phyloP scores from a whole-genome alignment of 2,113 vertebrate genomes.

The Pangasianodon hypophthalmus region DNA sequence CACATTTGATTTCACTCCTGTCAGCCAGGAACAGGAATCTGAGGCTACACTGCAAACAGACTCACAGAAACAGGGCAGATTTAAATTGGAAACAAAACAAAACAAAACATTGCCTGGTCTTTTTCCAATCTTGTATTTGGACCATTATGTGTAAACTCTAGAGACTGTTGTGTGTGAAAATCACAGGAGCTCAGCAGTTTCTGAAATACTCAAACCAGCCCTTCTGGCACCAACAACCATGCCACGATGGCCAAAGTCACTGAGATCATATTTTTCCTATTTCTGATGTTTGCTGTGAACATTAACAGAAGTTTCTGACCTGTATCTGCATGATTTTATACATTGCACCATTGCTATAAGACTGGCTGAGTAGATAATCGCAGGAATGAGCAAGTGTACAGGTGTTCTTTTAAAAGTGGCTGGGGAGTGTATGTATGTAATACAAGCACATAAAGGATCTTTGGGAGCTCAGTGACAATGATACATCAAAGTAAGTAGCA shows the following conservation, averaged over 20 bases:
- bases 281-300: background rate
- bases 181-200: background rate
- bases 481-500: background rate
- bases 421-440: background rate
- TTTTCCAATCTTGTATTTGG: no score
- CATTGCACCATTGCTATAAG: background rate
- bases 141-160: background rate
- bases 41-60: background rate
- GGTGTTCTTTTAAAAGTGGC: background rate
- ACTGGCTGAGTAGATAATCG: background rate
- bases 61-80: background rate
- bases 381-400: background rate
- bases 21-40: background rate
- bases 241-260: background rate
- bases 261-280: background rate
- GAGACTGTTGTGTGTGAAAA: background rate
- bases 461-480: conserved; percentile 1
- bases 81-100: background rate
- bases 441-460: background rate
- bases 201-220: background rate
- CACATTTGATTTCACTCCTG: background rate
- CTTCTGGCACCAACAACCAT: background rate
- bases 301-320: background rate
- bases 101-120: background rate
- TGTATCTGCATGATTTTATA: background rate